Evolutionary conservation across 1,140 invertebrate species (phyloP).

Genomic region (Orius insidiosus): DNA sequence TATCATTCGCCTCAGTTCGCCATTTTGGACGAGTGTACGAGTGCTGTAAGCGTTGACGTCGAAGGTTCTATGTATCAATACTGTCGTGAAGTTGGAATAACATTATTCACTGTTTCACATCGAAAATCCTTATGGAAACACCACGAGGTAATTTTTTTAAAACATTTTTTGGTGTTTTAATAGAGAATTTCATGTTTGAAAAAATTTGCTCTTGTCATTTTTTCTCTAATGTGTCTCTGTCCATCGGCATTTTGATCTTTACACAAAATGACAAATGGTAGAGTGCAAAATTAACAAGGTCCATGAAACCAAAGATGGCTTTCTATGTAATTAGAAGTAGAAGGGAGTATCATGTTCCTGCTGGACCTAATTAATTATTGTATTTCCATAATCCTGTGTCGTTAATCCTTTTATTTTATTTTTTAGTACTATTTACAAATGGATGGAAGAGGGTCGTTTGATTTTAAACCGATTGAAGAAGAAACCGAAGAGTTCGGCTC

Average conservation of each 20-base stretch:
- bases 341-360: not conserved
- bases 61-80: constrained; percentile 95
- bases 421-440: constrained; percentile 71
- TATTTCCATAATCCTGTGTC: not conserved
- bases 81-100: constrained; percentile 77
- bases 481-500: constrained; percentile 86
- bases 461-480: constrained; percentile 69
- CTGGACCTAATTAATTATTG: not conserved
- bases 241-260: no score
- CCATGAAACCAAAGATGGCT: not conserved
- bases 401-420: not conserved
- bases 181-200: no score
- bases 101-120: constrained; percentile 93
- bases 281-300: not conserved
- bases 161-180: no score
- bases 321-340: not conserved
- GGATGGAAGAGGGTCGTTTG: constrained; percentile 79
- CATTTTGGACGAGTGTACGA: constrained; percentile 96
- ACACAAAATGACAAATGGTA: no score
- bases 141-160: constrained; percentile 60
- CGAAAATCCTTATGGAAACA: constrained; percentile 88
- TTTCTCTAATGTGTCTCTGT: no score
- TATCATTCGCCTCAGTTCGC: constrained; percentile 96
- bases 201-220: no score
- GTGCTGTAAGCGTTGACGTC: constrained; percentile 92